phyloP scores from a whole-genome alignment of 2,888 invertebrate genomes.

The Carabus problematicus region DNA sequence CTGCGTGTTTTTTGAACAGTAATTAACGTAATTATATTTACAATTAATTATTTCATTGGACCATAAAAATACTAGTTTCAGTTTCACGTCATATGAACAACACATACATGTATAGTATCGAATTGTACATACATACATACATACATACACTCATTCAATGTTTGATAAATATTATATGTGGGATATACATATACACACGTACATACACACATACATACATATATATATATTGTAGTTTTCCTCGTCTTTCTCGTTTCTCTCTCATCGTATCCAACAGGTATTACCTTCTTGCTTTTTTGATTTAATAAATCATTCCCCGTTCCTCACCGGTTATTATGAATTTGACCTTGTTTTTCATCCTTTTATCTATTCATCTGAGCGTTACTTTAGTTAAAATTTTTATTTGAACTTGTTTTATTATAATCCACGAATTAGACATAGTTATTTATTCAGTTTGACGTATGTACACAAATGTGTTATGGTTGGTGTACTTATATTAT shows the following conservation, averaged over 20 bases:
- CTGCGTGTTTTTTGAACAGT: constrained; percentile 36
- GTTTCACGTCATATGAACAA: constrained; percentile 33
- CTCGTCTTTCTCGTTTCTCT: no score
- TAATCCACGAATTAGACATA: constrained; percentile 20
- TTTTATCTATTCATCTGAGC: constrained; percentile 41
- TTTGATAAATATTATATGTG: background rate
- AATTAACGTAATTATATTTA: constrained; percentile 40
- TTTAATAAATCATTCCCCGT: constrained; percentile 25
- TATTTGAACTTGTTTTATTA: constrained; percentile 40
- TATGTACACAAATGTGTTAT: constrained; percentile 8
- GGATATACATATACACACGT: background rate
- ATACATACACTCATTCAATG: constrained; percentile 11
- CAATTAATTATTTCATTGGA: constrained; percentile 42
- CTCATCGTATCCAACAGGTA: background rate
- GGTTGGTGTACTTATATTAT: no score
- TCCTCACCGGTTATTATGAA: constrained; percentile 24
- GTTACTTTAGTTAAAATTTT: constrained; percentile 37
- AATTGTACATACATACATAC: background rate
- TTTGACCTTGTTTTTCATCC: constrained; percentile 39
- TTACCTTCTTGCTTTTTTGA: constrained; percentile 14
- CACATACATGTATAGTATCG: constrained; percentile 16
- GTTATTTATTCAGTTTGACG: constrained; percentile 32
- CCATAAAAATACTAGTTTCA: constrained; percentile 26
- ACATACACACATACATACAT: background rate
- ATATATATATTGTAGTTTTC: background rate